phyloP scores from a whole-genome alignment of 2,113 vertebrate species.

The Siniperca knerii region DNA sequence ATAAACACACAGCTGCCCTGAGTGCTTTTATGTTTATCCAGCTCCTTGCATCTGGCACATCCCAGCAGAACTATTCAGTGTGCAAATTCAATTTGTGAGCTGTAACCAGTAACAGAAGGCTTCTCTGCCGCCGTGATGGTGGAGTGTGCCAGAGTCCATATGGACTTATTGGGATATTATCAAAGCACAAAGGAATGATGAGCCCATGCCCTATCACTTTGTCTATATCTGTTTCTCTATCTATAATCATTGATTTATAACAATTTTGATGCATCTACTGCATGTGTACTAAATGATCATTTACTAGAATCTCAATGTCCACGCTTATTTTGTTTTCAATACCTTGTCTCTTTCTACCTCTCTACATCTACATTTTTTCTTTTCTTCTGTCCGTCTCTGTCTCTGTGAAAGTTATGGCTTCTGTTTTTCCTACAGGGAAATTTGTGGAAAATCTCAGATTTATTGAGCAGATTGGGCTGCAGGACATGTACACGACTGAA shows the following conservation, averaged over 20 bases:
- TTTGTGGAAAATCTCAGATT: constrained; percentile 50
- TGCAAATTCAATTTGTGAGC: constrained; percentile 77
- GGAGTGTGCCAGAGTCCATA: constrained; percentile 62
- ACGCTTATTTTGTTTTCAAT: not conserved
- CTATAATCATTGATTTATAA: constrained; percentile 6
- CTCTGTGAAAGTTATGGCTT: constrained; percentile 31
- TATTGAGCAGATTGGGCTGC: constrained; percentile 37
- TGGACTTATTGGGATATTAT: constrained; percentile 67
- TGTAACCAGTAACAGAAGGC: constrained; percentile 76
- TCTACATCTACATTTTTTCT: not conserved
- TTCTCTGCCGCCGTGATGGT: constrained; percentile 54
- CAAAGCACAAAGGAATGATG: constrained; percentile 59
- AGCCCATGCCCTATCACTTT: constrained; percentile 14
- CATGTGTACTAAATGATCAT: not conserved
- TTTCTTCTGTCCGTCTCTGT: constrained; percentile 15
- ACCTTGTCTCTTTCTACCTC: not conserved
- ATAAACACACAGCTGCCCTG: constrained; percentile 68
- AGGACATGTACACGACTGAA: constrained; percentile 30
- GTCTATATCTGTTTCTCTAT: not conserved
- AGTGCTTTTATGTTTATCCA: constrained; percentile 81
- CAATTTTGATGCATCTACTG: not conserved
- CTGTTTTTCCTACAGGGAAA: constrained; percentile 32
- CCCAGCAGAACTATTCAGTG: constrained; percentile 69
- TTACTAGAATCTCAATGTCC: not conserved
- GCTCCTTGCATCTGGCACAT: constrained; percentile 77